Evolutionary conservation across 2,888 invertebrate species (phyloP).

Genomic region (Phyllotreta cruciferae): DNA sequence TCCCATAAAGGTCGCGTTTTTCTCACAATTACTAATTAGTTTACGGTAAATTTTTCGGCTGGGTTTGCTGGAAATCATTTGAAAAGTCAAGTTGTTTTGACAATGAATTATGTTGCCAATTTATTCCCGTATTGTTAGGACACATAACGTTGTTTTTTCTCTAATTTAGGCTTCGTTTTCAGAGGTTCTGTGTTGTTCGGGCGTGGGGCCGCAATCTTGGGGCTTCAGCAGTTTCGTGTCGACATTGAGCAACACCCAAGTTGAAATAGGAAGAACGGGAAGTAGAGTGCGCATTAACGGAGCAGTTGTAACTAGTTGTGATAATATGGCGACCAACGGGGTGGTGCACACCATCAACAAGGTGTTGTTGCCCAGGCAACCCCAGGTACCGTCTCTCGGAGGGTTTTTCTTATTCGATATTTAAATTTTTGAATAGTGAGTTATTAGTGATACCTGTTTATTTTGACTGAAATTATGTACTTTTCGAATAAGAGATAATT

Average conservation of each 20-base stretch:
- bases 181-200: conserved; percentile 59
- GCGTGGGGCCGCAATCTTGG: conserved; percentile 57
- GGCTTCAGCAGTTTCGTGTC: conserved; percentile 57
- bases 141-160: too few relatives aligned
- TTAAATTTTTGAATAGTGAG: conserved; percentile 39
- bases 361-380: conserved; percentile 60
- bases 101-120: neutral
- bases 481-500: too few relatives aligned
- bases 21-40: neutral
- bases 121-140: too few relatives aligned
- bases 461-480: too few relatives aligned
- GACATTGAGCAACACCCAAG: conserved; percentile 53
- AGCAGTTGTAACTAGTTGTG: conserved; percentile 58
- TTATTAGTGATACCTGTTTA: neutral
- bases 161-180: conserved; percentile 41
- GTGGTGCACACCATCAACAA: conserved; percentile 66
- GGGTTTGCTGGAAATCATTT: neutral
- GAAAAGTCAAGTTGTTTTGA: neutral
- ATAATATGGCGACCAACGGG: conserved; percentile 66
- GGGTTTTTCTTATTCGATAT: conserved; percentile 56
- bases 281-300: conserved; percentile 55
- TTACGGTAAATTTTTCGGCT: neutral
- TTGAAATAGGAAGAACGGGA: conserved; percentile 53
- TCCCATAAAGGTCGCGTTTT: conserved; percentile 24
- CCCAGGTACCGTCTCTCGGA: conserved; percentile 49